phyloP scores from a whole-genome alignment of 1,140 invertebrate genomes.

The Melanaphis sacchari region DNA sequence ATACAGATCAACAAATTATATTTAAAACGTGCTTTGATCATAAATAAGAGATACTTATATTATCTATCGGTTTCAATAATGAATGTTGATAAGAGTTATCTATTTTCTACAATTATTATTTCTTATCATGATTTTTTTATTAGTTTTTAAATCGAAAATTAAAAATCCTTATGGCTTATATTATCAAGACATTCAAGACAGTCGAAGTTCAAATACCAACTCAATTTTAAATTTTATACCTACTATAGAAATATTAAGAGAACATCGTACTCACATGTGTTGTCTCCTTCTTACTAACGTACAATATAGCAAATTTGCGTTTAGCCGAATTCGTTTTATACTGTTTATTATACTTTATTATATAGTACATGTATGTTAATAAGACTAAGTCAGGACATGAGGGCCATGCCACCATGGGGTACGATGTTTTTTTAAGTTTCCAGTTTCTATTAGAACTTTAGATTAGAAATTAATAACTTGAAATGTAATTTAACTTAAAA shows the following conservation, averaged over 20 bases:
- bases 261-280: too few species aligned
- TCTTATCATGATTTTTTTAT: neutral
- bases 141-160: neutral
- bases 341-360: too few species aligned
- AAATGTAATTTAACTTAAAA: neutral
- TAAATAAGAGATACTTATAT: too few species aligned
- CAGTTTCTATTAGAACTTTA: neutral
- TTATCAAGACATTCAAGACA: neutral
- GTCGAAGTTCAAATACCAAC: neutral
- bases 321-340: too few species aligned
- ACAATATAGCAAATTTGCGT: too few species aligned
- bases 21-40: neutral
- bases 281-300: too few species aligned
- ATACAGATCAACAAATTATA: neutral
- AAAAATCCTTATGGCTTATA: neutral
- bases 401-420: too few species aligned
- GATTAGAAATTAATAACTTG: neutral
- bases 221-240: too few species aligned
- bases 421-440: neutral
- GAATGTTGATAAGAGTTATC: slow-evolving; percentile 14
- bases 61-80: too few species aligned
- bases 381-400: too few species aligned
- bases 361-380: too few species aligned
- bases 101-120: neutral
- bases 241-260: too few species aligned